Percentiles rank a stretch among this genome's conserved stretches.
phyloP scores from a whole-genome alignment of 2,888 invertebrate species.

The Liodrosophila aerea region DNA sequence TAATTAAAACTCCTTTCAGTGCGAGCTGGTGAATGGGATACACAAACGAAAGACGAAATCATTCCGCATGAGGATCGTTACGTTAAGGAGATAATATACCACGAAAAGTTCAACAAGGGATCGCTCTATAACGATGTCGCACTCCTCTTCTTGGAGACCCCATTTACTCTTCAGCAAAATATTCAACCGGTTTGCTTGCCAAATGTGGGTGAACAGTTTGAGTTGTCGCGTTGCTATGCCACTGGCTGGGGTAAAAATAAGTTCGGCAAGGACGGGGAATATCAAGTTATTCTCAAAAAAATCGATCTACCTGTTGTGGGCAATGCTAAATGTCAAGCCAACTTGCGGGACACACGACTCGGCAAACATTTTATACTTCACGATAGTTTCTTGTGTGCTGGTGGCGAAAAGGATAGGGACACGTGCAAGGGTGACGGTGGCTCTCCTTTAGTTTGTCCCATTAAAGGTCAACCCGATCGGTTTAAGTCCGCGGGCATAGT shows the following conservation, averaged over 20 bases:
- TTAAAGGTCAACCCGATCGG: conserved; percentile 78
- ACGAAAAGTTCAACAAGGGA: conserved; percentile 86
- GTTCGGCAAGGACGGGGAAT: conserved; percentile 82
- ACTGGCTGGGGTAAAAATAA: conserved; percentile 81
- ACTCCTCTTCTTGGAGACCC: conserved; percentile 85
- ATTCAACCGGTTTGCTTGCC: conserved; percentile 88
- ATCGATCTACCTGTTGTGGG: conserved; percentile 88
- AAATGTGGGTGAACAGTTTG: conserved; percentile 81
- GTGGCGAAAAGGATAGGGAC: conserved; percentile 88
- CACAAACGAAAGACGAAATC: conserved; percentile 88
- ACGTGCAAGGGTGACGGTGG: conserved; percentile 91
- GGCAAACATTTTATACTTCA: conserved; percentile 87
- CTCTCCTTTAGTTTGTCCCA: conserved; percentile 89
- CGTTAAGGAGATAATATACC: conserved; percentile 84
- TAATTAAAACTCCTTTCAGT: conserved; percentile 74
- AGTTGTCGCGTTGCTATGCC: conserved; percentile 74
- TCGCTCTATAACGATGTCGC: conserved; percentile 90
- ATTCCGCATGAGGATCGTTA: conserved; percentile 88
- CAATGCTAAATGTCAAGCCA: conserved; percentile 81
- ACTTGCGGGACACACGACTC: conserved; percentile 86
- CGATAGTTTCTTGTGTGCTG: conserved; percentile 89
- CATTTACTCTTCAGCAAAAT: conserved; percentile 85
- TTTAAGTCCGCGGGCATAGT: conserved; percentile 86
- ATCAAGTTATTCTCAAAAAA: conserved; percentile 87
- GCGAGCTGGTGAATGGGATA: conserved; percentile 92